Evolutionary conservation across 2,113 vertebrate genomes (phyloP).

Genomic region (Sander lucioperca): DNA sequence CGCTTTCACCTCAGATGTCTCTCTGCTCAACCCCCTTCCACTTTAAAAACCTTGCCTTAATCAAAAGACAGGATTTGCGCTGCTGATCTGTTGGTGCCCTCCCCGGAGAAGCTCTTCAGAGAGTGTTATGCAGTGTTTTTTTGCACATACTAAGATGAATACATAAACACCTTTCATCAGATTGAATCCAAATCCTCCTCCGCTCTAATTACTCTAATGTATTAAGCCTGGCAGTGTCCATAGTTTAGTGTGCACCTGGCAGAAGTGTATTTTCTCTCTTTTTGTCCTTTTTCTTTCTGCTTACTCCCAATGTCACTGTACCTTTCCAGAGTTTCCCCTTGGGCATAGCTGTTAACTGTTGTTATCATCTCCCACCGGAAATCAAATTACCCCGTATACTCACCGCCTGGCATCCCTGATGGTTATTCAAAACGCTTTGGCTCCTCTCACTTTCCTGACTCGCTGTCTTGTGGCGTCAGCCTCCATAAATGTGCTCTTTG

Average conservation of each 20-base stretch:
- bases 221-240: slow-evolving; percentile 53
- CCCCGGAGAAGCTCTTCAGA: not conserved
- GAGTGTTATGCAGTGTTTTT: slow-evolving; percentile 25
- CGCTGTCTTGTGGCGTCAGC: slow-evolving; percentile 78
- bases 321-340: slow-evolving; percentile 61
- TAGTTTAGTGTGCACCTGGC: slow-evolving; percentile 57
- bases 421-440: slow-evolving; percentile 83
- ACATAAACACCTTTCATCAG: slow-evolving; percentile 56
- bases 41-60: slow-evolving; percentile 48
- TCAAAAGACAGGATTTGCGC: slow-evolving; percentile 53
- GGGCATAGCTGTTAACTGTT: slow-evolving; percentile 71
- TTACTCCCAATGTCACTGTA: slow-evolving; percentile 52
- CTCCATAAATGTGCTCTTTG: slow-evolving; percentile 83
- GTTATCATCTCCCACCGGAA: slow-evolving; percentile 80
- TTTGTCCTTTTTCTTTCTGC: slow-evolving; percentile 30
- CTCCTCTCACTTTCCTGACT: slow-evolving; percentile 71
- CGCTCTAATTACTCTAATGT: slow-evolving; percentile 70
- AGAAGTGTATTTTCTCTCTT: slow-evolving; percentile 13
- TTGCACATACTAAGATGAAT: slow-evolving; percentile 30
- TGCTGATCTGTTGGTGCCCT: slow-evolving; percentile 15
- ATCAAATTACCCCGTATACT: slow-evolving; percentile 81
- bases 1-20: slow-evolving; percentile 14
- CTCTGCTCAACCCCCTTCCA: not conserved
- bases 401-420: slow-evolving; percentile 67
- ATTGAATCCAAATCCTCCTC: slow-evolving; percentile 62